Evolutionary conservation across 1,140 invertebrate genomes (phyloP), one percentile per base, ranked within the genome.

Genomic region (Holcopasites calliopsidis): DNA sequence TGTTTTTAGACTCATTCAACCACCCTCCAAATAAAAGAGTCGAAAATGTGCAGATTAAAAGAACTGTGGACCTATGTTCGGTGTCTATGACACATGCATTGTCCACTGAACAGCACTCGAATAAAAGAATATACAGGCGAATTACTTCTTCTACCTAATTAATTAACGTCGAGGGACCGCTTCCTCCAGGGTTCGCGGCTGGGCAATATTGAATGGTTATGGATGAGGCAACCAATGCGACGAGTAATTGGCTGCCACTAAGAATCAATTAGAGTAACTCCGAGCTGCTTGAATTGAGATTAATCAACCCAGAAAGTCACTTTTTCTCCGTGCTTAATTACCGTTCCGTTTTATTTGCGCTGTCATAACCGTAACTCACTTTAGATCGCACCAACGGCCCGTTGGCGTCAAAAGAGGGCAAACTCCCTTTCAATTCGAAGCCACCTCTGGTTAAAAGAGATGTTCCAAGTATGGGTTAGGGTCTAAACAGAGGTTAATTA

Each of bases 251-350:
- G 69, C 18, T 50, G 23, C 42, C 69, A 61, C 44, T 71, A 44
- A 71, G 57, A 62, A 62, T 71, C 69, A 62, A 71, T 71, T 71
- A 71, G 69, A 71, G 62, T 62, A 71, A 61, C 33, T 71, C 33
- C 28, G 23, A 62, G 42, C 23, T 47, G n/a, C 38, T 71, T 33
- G 57, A 71, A 71, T 61, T 44, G n/a, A 18, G 26, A 71, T 62
- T 71, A 71, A 71, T 62, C 69, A 58, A 49, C 23, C 69, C 18
- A 42, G 21, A 50, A 61, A 52, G 44, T 71, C 57, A 50, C 57
- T 71, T 62, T 62, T 55, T 62, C 42, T 40, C 33, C 3, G 4
- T 13, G 31, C 42, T 71, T 71, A 71, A 71, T 71, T 71, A 71
- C 55, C 28, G 42, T 23, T 26, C 52, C 55, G 23, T 61, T 71